Conservation (phyloP, 2,888 invertebrate species). For the Acronicta psi region DNA sequence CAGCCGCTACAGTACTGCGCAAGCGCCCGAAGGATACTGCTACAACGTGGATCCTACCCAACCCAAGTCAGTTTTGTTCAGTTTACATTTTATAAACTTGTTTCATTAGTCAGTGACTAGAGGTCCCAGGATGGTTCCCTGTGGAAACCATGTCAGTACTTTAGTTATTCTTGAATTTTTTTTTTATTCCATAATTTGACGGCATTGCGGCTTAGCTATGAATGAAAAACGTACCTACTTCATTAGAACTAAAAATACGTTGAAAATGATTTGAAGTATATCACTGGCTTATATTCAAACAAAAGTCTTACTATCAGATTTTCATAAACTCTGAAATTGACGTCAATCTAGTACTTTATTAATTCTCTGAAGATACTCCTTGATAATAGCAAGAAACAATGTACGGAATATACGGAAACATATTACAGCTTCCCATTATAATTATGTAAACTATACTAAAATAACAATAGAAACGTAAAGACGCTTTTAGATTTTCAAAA, state of each 20-base stretch:
- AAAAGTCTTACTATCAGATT: not conserved
- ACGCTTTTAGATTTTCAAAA: constrained; percentile 28
- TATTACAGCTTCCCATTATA: not conserved
- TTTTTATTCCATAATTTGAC: too few species aligned
- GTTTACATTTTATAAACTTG: not conserved
- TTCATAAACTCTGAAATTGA: not conserved
- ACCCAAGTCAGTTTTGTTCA: constrained; percentile 80
- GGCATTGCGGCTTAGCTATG: too few species aligned
- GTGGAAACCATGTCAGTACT: not conserved
- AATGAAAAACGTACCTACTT: too few species aligned
- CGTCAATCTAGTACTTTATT: not conserved
- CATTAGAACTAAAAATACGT: too few species aligned
- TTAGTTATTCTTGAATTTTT: too few species aligned
- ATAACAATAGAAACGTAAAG: constrained; percentile 30
- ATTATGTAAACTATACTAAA: constrained; percentile 27
- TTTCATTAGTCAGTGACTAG: not conserved
- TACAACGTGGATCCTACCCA: constrained; percentile 86
- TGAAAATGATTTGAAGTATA: too few species aligned
- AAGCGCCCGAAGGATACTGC: constrained; percentile 85
- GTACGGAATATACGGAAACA: constrained; percentile 20
- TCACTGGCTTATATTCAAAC: not conserved
- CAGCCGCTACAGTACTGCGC: constrained; percentile 84
- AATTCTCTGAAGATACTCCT: not conserved
- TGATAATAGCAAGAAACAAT: not conserved
- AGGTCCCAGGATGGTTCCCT: constrained; percentile 10